phyloP scores from a whole-genome alignment of 1,140 invertebrate species.

The Triops longicaudatus region DNA sequence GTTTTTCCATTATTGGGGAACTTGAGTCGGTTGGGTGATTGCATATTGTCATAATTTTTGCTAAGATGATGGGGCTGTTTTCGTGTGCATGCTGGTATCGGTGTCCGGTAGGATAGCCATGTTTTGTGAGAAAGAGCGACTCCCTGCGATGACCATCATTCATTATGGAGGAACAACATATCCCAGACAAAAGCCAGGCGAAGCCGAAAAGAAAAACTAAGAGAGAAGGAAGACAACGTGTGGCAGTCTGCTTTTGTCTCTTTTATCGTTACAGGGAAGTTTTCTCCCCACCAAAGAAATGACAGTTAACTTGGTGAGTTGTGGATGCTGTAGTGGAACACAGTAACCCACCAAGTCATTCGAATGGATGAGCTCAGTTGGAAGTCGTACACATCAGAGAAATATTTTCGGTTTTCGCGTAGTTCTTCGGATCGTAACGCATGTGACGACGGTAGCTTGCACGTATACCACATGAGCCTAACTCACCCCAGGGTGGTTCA shows the following conservation, averaged over 20 bases:
- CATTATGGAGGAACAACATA: not conserved
- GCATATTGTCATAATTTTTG: not conserved
- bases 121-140: not conserved
- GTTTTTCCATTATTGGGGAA: not conserved
- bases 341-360: not conserved
- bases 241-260: slow-evolving; percentile 9
- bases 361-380: slow-evolving; percentile 14
- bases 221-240: not conserved
- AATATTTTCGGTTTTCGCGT: not conserved
- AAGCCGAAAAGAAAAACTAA: not conserved
- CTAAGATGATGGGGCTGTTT: not conserved
- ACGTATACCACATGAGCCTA: not conserved
- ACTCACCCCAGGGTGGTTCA: too few relatives aligned
- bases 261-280: not conserved
- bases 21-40: not conserved
- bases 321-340: not conserved
- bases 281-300: not conserved
- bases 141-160: not conserved
- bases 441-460: not conserved
- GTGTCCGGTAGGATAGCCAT: not conserved
- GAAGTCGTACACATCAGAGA: slow-evolving; percentile 9
- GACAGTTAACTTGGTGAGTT: not conserved
- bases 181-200: not conserved
- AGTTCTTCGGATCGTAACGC: not conserved
- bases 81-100: not conserved